Evolutionary conservation across 2,888 invertebrate species (phyloP).

Genomic region (Lepidocyrtoides sp.): DNA sequence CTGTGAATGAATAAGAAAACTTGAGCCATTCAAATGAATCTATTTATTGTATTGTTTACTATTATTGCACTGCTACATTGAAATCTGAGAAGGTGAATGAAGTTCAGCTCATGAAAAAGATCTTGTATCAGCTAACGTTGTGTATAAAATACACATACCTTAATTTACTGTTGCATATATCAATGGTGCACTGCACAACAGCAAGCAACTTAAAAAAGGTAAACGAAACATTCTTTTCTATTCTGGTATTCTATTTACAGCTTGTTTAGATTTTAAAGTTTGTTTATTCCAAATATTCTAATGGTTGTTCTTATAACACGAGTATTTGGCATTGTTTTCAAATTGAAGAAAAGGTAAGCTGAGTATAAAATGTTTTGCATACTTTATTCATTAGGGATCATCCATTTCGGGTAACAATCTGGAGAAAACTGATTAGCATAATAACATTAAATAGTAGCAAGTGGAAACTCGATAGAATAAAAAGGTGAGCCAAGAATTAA

Average conservation of each 20-base stretch:
- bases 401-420: background rate
- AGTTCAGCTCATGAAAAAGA: constrained; percentile 40
- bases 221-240: background rate
- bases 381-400: constrained; percentile 56
- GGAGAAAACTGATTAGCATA: no score
- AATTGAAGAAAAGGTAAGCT: background rate
- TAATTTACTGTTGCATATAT: constrained; percentile 38
- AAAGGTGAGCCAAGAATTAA: background rate
- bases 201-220: background rate
- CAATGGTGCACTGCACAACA: constrained; percentile 16
- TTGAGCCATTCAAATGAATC: constrained; percentile 58
- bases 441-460: constrained; percentile 44
- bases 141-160: background rate
- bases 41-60: constrained; percentile 47
- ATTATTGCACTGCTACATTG: constrained; percentile 32
- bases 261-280: background rate
- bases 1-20: constrained; percentile 57
- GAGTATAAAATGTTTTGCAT: constrained; percentile 65
- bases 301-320: no score
- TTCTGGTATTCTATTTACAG: background rate
- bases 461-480: background rate
- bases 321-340: constrained; percentile 43
- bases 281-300: constrained; percentile 40
- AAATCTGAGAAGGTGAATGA: constrained; percentile 73
- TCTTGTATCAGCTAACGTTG: background rate